A percentile compares a stretch with the other conserved stretches of the same genome.
Conservation (phyloP, 2,888 invertebrate genomes). For the Thysanoteuthis rhombus region DNA sequence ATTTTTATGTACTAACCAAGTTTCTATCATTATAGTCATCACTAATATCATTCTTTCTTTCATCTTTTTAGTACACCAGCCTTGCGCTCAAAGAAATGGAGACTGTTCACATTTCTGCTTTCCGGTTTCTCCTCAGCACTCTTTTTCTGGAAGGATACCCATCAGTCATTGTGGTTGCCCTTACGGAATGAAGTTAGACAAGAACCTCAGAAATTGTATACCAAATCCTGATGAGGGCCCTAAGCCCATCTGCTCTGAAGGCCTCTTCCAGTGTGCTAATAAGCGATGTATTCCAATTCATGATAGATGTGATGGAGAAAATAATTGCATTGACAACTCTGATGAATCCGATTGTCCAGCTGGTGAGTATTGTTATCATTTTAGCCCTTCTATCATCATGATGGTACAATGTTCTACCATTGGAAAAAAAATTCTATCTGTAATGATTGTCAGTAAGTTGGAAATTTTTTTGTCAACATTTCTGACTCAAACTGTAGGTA, state of each 20-base stretch:
- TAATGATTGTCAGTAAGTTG: too few species aligned
- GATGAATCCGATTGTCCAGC: neutral
- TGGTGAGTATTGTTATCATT: neutral
- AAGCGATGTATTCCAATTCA: slow-evolving; percentile 72
- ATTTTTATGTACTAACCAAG: too few species aligned
- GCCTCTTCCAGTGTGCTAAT: slow-evolving; percentile 94
- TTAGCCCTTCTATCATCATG: too few species aligned
- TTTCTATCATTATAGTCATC: too few species aligned
- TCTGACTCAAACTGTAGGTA: too few species aligned
- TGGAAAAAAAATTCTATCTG: too few species aligned
- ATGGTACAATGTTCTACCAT: too few species aligned
- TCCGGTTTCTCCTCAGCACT: slow-evolving; percentile 75
- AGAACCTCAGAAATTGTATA: slow-evolving; percentile 78
- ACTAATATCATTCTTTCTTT: neutral
- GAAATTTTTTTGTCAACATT: too few species aligned
- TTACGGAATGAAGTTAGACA: slow-evolving; percentile 83
- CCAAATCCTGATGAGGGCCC: slow-evolving; percentile 88
- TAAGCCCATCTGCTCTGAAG: slow-evolving; percentile 85
- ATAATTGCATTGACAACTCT: neutral
- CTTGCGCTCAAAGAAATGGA: slow-evolving; percentile 85
- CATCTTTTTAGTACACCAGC: slow-evolving; percentile 72
- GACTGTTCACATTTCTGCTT: slow-evolving; percentile 96
- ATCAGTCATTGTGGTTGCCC: slow-evolving; percentile 84
- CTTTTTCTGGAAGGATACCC: slow-evolving; percentile 37
- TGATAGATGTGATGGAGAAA: neutral